These are phyloP conservation scores for Syngnathus acus DNA, from an alignment of 2,797 vertebrate species.

Conservation along the genomic window DNA sequence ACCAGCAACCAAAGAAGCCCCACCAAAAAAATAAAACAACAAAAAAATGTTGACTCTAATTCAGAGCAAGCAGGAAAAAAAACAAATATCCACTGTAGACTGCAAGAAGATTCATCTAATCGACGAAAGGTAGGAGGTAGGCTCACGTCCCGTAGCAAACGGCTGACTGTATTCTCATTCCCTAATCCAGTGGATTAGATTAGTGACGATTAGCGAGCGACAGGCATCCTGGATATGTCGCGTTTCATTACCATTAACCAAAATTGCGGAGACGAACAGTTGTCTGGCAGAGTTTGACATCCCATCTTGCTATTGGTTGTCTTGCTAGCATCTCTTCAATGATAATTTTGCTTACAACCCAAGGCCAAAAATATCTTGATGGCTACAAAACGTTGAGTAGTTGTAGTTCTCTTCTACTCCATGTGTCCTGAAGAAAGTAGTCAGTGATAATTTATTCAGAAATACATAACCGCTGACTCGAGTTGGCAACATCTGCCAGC, in stretches of 20 bases:
- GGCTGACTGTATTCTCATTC: conserved; percentile 48
- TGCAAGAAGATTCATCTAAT: conserved; percentile 19
- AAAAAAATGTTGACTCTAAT: background rate
- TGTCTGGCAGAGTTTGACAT: background rate
- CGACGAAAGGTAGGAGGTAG: conserved; percentile 31
- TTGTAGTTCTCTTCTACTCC: no score
- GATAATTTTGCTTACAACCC: background rate
- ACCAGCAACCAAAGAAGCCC: background rate
- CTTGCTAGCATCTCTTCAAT: background rate
- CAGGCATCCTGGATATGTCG: conserved; percentile 68
- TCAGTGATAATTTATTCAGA: no score
- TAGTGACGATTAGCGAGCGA: conserved; percentile 75
- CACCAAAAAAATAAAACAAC: background rate
- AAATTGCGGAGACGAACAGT: conserved; percentile 9
- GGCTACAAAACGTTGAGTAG: no score
- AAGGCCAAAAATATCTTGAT: no score
- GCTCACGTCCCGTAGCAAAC: conserved; percentile 34
- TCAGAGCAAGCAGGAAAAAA: conserved; percentile 6
- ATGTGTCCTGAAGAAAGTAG: no score
- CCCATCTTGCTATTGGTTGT: background rate
- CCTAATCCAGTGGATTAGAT: conserved; percentile 74
- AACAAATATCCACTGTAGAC: conserved; percentile 6
- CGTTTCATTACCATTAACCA: conserved; percentile 48
- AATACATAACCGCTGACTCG: background rate
- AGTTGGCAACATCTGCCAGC: background rate